phyloP scores from a whole-genome alignment of 1,140 invertebrate species.

The Onthophagus taurus region DNA sequence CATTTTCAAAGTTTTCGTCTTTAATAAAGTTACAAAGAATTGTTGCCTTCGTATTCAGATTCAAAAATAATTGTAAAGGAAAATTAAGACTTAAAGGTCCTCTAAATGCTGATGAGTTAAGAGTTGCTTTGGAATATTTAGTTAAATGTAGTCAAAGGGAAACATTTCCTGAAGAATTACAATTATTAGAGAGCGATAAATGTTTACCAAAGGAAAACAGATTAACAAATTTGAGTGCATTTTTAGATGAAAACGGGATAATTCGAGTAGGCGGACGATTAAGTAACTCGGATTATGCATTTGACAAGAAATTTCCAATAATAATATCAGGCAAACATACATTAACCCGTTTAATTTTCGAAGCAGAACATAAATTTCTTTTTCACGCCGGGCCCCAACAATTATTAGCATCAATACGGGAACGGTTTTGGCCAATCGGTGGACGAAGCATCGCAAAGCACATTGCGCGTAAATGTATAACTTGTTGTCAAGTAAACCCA shows the following conservation, averaged over 20 bases:
- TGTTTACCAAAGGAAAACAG: neutral
- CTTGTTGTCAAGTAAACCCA: constrained; percentile 20
- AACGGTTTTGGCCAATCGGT: constrained; percentile 19
- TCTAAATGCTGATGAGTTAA: neutral
- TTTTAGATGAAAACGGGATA: neutral
- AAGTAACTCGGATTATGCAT: neutral
- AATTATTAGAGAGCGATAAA: neutral
- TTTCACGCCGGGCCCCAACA: constrained; percentile 27
- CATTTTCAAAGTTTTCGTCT: neutral
- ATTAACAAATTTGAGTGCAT: neutral
- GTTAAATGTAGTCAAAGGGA: constrained; percentile 1
- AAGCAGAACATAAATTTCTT: constrained; percentile 18
- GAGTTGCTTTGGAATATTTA: neutral
- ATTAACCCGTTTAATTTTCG: constrained; percentile 20
- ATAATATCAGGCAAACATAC: constrained; percentile 18
- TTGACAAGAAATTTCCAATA: constrained; percentile 19
- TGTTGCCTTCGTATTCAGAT: neutral
- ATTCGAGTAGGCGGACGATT: constrained; percentile 4
- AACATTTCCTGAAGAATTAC: neutral
- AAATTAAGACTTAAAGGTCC: neutral
- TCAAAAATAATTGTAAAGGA: neutral
- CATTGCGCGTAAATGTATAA: constrained; percentile 17
- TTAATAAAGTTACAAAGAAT: neutral
- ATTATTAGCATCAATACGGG: constrained; percentile 17
- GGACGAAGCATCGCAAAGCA: constrained; percentile 16